Evolutionary conservation across 2,797 vertebrate species (phyloP).

Genomic region (Todus mexicanus): DNA sequence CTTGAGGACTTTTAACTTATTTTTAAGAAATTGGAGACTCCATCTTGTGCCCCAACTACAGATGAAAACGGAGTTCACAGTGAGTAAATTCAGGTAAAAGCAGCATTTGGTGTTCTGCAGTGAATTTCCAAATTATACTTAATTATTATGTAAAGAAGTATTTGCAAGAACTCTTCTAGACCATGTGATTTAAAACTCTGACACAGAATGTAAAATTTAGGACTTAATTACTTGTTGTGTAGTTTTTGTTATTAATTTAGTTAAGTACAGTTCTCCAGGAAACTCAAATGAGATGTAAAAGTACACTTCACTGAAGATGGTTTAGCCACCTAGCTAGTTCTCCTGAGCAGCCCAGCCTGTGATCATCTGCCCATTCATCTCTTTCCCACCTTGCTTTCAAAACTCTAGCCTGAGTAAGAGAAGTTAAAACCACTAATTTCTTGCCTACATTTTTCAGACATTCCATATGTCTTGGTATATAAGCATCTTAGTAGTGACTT

Average conservation of each 20-base stretch:
- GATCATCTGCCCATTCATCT: background rate
- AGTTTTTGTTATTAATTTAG: background rate
- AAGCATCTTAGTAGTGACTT: background rate
- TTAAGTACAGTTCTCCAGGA: background rate
- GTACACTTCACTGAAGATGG: background rate
- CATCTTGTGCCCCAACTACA: background rate
- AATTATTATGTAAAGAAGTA: background rate
- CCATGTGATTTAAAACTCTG: background rate
- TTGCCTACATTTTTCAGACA: background rate
- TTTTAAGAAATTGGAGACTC: background rate
- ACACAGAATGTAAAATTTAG: background rate
- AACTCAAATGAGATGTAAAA: background rate
- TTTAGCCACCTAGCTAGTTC: background rate
- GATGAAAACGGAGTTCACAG: background rate
- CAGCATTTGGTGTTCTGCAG: background rate
- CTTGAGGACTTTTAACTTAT: background rate
- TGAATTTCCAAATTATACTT: background rate
- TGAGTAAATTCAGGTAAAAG: background rate
- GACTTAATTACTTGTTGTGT: background rate
- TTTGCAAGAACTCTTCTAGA: background rate
- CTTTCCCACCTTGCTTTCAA: background rate
- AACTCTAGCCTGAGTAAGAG: background rate
- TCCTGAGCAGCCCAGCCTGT: background rate
- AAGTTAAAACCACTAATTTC: background rate
- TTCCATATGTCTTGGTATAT: background rate